A percentile compares a stretch with the other conserved stretches of the same genome.
These are phyloP conservation scores for Syngnathus floridae DNA, from an alignment of 2,113 vertebrate genomes.

Conservation along the genomic window DNA sequence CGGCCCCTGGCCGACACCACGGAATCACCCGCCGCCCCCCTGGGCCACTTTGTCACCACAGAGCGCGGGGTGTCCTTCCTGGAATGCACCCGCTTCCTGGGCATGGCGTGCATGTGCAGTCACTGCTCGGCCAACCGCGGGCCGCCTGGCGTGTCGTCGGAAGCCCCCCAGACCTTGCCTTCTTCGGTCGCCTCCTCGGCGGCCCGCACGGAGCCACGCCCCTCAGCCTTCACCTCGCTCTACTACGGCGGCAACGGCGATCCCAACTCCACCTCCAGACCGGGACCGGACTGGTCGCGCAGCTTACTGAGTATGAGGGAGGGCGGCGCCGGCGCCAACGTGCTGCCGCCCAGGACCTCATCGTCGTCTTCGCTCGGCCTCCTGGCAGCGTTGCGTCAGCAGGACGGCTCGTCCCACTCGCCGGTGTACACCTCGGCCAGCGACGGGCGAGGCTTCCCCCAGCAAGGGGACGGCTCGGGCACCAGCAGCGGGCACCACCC, in stretches of 20 bases:
- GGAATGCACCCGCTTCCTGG: constrained; percentile 94
- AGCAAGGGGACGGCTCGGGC: constrained; percentile 55
- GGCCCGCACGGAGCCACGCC: constrained; percentile 85
- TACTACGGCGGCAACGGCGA: constrained; percentile 72
- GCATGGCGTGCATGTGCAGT: constrained; percentile 90
- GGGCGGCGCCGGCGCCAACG: constrained; percentile 33
- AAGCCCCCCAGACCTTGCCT: constrained; percentile 72
- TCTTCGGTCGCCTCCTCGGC: constrained; percentile 82
- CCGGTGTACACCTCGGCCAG: constrained; percentile 95
- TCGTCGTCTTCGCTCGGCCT: constrained; percentile 93
- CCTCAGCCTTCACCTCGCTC: constrained; percentile 95
- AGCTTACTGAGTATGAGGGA: constrained; percentile 80
- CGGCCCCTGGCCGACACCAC: constrained; percentile 76
- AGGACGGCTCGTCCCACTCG: constrained; percentile 85
- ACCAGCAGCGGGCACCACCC: constrained; percentile 80
- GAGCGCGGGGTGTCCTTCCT: constrained; percentile 78
- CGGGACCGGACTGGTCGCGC: constrained; percentile 79
- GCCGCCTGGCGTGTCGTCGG: constrained; percentile 64
- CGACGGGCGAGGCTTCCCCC: constrained; percentile 84
- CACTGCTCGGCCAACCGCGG: constrained; percentile 83
- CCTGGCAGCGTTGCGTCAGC: constrained; percentile 86
- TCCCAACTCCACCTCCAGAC: constrained; percentile 61
- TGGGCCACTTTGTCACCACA: constrained; percentile 79
- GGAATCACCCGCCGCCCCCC: constrained; percentile 76
- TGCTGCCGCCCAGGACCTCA: constrained; percentile 92